A percentile compares a stretch with the other conserved stretches of the same genome.
These are phyloP conservation scores for Drosophila sucinea DNA, from an alignment of 1,140 invertebrate genomes.

Conservation along the genomic window DNA sequence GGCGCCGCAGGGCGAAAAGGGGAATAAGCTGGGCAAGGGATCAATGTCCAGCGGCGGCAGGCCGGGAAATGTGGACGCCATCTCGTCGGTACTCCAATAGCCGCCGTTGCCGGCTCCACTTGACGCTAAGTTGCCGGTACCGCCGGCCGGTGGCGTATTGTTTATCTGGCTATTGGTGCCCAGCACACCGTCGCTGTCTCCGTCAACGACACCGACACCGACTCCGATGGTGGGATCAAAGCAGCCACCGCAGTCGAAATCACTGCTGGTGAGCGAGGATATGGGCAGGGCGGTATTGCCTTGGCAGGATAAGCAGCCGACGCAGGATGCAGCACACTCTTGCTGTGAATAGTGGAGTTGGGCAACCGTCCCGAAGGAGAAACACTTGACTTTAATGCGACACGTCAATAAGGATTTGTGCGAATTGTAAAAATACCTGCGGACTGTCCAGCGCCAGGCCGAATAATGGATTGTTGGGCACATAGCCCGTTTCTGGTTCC, in stretches of 20 bases:
- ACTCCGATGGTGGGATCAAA: slow-evolving; percentile 78
- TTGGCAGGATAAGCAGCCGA: slow-evolving; percentile 82
- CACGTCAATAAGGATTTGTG: slow-evolving; percentile 16
- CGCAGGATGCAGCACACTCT: slow-evolving; percentile 82
- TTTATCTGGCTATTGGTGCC: slow-evolving; percentile 56
- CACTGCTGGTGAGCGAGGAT: slow-evolving; percentile 74
- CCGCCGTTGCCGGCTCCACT: slow-evolving; percentile 51
- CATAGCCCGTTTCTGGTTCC: slow-evolving; percentile 83
- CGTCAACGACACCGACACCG: slow-evolving; percentile 49
- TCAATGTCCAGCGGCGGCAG: slow-evolving; percentile 90
- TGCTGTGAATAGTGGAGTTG: slow-evolving; percentile 50
- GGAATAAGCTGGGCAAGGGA: slow-evolving; percentile 89
- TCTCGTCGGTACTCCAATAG: slow-evolving; percentile 89
- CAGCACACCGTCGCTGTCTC: slow-evolving; percentile 36
- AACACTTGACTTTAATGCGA: slow-evolving; percentile 4
- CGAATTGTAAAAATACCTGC: slow-evolving; percentile 68
- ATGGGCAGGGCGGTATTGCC: slow-evolving; percentile 78
- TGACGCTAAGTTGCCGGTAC: slow-evolving; percentile 32
- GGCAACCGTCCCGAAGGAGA: slow-evolving; percentile 4
- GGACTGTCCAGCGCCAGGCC: slow-evolving; percentile 82
- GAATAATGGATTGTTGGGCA: slow-evolving; percentile 83
- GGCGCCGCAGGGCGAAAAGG: slow-evolving; percentile 88
- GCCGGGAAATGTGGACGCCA: slow-evolving; percentile 89
- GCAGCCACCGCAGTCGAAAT: slow-evolving; percentile 82
- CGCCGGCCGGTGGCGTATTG: slow-evolving; percentile 61